Conservation (phyloP, 2,797 vertebrate species). For the Gymnopithys bicolor region DNA sequence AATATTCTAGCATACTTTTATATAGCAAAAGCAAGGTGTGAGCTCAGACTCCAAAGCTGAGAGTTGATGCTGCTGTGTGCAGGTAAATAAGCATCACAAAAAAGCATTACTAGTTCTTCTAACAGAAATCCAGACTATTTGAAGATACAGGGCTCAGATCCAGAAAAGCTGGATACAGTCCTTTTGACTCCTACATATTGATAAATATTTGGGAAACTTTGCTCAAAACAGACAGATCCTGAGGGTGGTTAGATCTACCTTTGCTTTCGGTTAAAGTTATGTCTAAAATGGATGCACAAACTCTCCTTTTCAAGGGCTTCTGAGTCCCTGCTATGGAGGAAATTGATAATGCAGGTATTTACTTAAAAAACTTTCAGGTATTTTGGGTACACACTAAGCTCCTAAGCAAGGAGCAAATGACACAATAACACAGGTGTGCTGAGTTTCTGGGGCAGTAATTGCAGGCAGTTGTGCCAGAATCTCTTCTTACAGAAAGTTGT, state of each 20-base stretch:
- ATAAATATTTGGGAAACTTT: neutral
- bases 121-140: neutral
- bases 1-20: neutral
- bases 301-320: neutral
- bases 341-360: neutral
- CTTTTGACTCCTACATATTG: neutral
- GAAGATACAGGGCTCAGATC: neutral
- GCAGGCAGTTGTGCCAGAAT: neutral
- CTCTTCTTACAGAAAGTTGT: neutral
- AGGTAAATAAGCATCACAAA: neutral
- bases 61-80: neutral
- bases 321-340: neutral
- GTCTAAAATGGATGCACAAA: neutral
- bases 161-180: neutral
- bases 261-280: neutral
- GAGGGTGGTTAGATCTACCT: neutral
- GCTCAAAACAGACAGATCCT: neutral
- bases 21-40: neutral
- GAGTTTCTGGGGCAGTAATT: neutral
- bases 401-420: neutral
- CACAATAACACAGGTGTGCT: neutral
- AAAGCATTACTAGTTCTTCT: neutral
- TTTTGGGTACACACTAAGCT: neutral
- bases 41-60: neutral
- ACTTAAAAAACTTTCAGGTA: neutral